Percentiles rank a stretch among this genome's conserved stretches.
phyloP scores from a whole-genome alignment of 2,113 vertebrate species.

The Capreolus pygargus region DNA sequence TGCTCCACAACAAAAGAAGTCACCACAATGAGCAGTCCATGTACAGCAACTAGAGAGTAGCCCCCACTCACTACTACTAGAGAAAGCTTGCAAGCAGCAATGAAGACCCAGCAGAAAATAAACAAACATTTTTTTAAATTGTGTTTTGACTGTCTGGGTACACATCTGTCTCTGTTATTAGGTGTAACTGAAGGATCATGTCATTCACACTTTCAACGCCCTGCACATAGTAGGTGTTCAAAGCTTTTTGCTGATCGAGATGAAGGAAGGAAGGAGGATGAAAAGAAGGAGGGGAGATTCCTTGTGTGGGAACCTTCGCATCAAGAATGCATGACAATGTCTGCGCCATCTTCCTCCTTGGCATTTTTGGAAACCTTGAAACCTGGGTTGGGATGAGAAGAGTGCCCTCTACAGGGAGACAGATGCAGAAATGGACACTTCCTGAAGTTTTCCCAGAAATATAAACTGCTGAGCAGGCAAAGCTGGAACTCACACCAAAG shows the following conservation, averaged over 20 bases:
- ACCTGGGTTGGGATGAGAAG: slow-evolving; percentile 24
- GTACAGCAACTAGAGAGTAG: not conserved
- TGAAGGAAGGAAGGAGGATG: not conserved
- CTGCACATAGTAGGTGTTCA: not conserved
- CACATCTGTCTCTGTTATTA: not conserved
- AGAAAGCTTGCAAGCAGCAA: not conserved
- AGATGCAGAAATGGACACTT: not conserved
- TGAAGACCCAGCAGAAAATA: not conserved
- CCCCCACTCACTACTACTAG: not conserved
- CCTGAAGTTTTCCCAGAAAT: not conserved
- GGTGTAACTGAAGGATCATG: not conserved
- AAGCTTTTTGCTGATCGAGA: not conserved
- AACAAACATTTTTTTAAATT: not conserved
- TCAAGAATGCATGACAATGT: not conserved
- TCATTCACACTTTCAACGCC: not conserved
- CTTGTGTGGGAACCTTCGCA: not conserved
- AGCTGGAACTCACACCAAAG: not conserved
- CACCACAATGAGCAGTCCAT: not conserved
- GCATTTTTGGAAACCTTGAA: not conserved
- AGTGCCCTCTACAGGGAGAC: slow-evolving; percentile 47
- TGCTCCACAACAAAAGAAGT: not conserved
- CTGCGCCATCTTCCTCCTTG: not conserved
- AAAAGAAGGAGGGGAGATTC: not conserved
- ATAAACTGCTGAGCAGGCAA: not conserved
- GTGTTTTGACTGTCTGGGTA: not conserved